phyloP scores from a whole-genome alignment of 1,140 invertebrate species.

The Coelopa frigida region DNA sequence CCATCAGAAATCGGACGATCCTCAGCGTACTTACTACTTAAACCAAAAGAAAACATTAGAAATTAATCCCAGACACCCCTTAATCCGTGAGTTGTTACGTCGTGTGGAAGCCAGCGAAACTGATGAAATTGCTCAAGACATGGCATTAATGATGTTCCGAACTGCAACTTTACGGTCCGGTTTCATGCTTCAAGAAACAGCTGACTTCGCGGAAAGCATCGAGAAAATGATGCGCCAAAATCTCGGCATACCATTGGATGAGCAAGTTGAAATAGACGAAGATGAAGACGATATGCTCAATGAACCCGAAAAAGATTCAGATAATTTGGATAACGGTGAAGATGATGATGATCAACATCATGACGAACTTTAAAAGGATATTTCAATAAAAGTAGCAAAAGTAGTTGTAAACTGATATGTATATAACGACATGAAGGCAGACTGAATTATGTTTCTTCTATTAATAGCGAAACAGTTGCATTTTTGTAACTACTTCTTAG shows the following conservation, averaged over 20 bases:
- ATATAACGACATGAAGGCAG: too few relatives aligned
- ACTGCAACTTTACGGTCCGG: slow-evolving; percentile 87
- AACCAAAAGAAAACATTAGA: slow-evolving; percentile 97
- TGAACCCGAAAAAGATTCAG: slow-evolving; percentile 18
- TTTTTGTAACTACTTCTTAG: too few relatives aligned
- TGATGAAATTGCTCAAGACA: slow-evolving; percentile 76
- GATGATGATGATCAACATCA: slow-evolving; percentile 36
- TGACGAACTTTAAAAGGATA: slow-evolving; percentile 33
- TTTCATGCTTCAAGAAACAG: slow-evolving; percentile 79
- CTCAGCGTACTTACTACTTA: slow-evolving; percentile 83
- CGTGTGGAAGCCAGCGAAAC: slow-evolving; percentile 72
- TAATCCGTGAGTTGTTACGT: slow-evolving; percentile 84
- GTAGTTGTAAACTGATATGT: too few relatives aligned
- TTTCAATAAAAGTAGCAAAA: too few relatives aligned
- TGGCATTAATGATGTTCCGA: slow-evolving; percentile 88
- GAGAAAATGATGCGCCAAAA: slow-evolving; percentile 79
- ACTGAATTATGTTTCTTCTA: too few relatives aligned
- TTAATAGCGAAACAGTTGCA: too few relatives aligned
- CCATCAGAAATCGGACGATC: slow-evolving; percentile 92
- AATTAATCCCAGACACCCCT: slow-evolving; percentile 94
- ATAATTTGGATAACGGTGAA: slow-evolving; percentile 23
- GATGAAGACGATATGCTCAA: slow-evolving; percentile 50
- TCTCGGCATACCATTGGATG: slow-evolving; percentile 73
- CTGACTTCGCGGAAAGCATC: slow-evolving; percentile 77
- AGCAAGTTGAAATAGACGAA: slow-evolving; percentile 52